Conservation (phyloP, 2,113 vertebrate genomes). For the Prionailurus viverrinus region DNA sequence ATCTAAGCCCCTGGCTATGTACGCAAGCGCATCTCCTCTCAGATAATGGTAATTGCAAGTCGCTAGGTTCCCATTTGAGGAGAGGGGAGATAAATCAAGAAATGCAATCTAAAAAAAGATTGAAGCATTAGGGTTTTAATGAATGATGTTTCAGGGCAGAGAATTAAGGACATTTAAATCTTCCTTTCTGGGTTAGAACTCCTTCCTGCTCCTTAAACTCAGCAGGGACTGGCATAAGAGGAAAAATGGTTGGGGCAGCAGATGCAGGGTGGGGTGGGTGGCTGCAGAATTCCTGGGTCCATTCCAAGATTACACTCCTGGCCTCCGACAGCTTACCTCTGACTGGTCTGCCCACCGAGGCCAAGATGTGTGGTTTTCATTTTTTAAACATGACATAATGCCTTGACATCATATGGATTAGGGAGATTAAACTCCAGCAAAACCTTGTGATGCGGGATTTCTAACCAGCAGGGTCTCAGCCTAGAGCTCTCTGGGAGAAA, state of each 20-base stretch:
- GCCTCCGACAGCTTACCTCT: neutral
- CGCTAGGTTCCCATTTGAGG: slow-evolving; percentile 27
- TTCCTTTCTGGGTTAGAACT: neutral
- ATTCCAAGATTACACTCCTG: neutral
- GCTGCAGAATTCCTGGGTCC: neutral
- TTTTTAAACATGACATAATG: slow-evolving; percentile 32
- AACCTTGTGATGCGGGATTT: neutral
- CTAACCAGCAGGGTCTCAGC: neutral
- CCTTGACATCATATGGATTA: neutral
- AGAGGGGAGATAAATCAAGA: slow-evolving; percentile 51
- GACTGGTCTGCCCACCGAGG: neutral
- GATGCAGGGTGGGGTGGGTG: rapidly evolving
- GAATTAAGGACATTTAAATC: slow-evolving; percentile 33
- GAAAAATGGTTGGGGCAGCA: neutral
- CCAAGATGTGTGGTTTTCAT: slow-evolving; percentile 8
- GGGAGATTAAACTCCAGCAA: neutral
- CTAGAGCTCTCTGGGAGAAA: neutral
- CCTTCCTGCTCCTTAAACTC: neutral
- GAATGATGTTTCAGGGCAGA: slow-evolving; percentile 31
- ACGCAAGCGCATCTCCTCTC: slow-evolving; percentile 54
- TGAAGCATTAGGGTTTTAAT: slow-evolving; percentile 56
- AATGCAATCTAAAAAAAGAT: slow-evolving; percentile 51
- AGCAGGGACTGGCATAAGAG: neutral
- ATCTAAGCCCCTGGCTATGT: slow-evolving; percentile 53
- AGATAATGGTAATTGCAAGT: slow-evolving; percentile 70